Conservation (phyloP, 2,113 vertebrate genomes). For the Aepyceros melampus region DNA sequence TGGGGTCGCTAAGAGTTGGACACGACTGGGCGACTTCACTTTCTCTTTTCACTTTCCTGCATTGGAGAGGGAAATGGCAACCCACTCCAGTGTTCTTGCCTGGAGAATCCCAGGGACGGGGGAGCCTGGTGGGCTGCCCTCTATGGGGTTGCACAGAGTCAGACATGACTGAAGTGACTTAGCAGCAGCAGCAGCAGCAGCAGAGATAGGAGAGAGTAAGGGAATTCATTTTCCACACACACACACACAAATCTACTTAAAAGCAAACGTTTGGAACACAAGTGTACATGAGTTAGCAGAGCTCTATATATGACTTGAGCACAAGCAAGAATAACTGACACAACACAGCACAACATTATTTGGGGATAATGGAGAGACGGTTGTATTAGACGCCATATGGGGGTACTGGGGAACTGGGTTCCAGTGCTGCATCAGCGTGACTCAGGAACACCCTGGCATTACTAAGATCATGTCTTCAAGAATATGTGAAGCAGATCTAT, state of each 20-base stretch:
- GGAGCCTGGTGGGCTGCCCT: too few species aligned
- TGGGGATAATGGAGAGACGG: background rate
- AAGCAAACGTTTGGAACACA: background rate
- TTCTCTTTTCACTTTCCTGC: too few species aligned
- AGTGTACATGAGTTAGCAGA: background rate
- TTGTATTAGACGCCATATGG: background rate
- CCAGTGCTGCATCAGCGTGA: background rate
- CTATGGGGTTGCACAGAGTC: too few species aligned
- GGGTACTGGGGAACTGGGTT: background rate
- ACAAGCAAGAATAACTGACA: background rate
- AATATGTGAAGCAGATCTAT: background rate
- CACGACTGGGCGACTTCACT: too few species aligned
- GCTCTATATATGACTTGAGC: background rate
- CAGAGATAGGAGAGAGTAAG: background rate
- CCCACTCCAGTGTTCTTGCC: too few species aligned
- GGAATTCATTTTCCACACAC: background rate
- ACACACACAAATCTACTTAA: background rate
- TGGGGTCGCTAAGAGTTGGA: too few species aligned
- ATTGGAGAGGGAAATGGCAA: too few species aligned
- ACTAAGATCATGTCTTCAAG: background rate
- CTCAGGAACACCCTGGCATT: background rate
- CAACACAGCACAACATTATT: background rate
- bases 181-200: too few species aligned
- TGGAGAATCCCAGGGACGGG: too few species aligned
- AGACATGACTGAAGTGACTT: rapidly evolving